Base-by-base conservation (phyloP, 1,140 invertebrate genomes). In the Drosophila saltans region DNA sequence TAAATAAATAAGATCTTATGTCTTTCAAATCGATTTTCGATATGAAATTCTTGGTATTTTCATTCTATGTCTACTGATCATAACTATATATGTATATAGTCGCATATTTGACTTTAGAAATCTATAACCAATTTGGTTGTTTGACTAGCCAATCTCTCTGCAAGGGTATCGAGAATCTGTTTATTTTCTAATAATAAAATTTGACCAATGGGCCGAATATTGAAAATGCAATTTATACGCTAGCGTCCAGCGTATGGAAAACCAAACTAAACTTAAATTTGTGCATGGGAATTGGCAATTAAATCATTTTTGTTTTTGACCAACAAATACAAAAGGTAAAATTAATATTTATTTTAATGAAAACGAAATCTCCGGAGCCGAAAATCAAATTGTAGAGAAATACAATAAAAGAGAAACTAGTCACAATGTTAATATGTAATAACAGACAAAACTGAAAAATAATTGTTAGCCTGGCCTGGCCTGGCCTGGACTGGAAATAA, bases 131-230 rank as follows among this genome's bases (percentile, higher is more conserved):
- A 8, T 21, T 48, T 48, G 1, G 2, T 30, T 16, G 21, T 2
- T 8, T 24, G 16, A 48, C 45, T 48, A 16, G 16, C 16, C 16
- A 41, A 2, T 48, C 11, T 3, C 16, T 7, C 7, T 7, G 2
- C 16, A 4, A 52, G 45, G 9, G 45, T 52, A 52, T 52, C 1
- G 45, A 21, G 26, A 52, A 52, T 26, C 45, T 52, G 73, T 78
- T 83, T 72, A 68, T 78, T 72, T 88, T 78, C 63, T 58, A 89
- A 88, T 88, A 83, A 89, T 75, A 80, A 77, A 88, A 77, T 70
- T 60, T 78, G 66, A 72, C 80, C 67, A 58, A 60, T 61, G 72
- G 81, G 58, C 57, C 55, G 55, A 68, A 77, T 33, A 56, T 65
- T 56, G 72, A 40, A 55, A 75, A 61, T 75, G 71, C 71, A 67